Conservation (phyloP, 2,888 invertebrate genomes). For the Lepidocyrtoides sp. region DNA sequence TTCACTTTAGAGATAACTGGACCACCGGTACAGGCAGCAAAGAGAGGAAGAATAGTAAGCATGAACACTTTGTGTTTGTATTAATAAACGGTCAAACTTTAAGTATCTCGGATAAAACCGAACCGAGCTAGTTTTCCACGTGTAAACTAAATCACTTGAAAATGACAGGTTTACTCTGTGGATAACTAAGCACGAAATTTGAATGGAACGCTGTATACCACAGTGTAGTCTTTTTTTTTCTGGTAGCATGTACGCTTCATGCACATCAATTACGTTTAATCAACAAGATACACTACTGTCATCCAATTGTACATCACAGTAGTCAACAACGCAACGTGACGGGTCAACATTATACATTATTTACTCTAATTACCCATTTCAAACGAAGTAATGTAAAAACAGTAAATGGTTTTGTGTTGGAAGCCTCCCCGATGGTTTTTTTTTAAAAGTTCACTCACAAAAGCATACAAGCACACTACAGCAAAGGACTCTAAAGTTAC, state of each 20-base stretch:
- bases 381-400: conserved; percentile 28
- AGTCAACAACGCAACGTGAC: neutral
- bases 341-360: conserved; percentile 49
- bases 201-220: too few species aligned
- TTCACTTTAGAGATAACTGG: conserved; percentile 7
- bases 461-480: neutral
- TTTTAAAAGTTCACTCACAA: neutral
- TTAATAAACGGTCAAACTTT: neutral
- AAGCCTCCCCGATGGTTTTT: conserved; percentile 32
- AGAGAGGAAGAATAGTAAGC: neutral
- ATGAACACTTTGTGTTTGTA: neutral
- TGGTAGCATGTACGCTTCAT: neutral
- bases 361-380: conserved; percentile 58
- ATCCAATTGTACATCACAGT: neutral
- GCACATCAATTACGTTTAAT: conserved; percentile 42
- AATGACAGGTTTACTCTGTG: conserved; percentile 21
- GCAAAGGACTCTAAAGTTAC: conserved; percentile 4
- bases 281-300: neutral
- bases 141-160: conserved; percentile 47
- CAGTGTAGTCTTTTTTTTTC: too few species aligned
- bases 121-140: neutral
- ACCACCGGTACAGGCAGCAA: neutral
- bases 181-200: neutral
- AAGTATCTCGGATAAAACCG: neutral
- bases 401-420: conserved; percentile 23